A percentile compares a stretch with the other conserved stretches of the same genome.
Evolutionary conservation across 2,888 invertebrate genomes (phyloP).

Genomic region (Auanema sp.): DNA sequence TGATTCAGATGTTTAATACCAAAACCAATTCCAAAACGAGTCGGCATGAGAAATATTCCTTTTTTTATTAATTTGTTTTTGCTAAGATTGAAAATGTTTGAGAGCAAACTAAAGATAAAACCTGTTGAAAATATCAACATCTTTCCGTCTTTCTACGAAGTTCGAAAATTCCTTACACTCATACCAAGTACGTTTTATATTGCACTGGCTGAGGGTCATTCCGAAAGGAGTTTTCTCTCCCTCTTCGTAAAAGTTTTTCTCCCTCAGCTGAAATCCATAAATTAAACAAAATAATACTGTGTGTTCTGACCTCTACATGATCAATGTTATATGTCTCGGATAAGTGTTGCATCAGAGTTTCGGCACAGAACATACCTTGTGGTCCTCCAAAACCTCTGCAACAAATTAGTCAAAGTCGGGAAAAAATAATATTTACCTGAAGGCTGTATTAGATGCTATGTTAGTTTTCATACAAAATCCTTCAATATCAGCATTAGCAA

Average conservation of each 20-base stretch:
- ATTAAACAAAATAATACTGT: neutral
- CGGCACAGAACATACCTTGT: conserved; percentile 85
- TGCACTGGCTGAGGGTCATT: conserved; percentile 77
- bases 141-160: conserved; percentile 51
- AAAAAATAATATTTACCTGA: conserved; percentile 72
- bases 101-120: conserved; percentile 22
- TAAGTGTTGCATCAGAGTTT: conserved; percentile 78
- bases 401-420: conserved; percentile 1
- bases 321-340: conserved; percentile 68
- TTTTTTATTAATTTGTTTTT: conserved; percentile 51
- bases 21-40: conserved; percentile 64
- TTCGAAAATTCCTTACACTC: conserved; percentile 63
- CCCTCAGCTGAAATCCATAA: conserved; percentile 66
- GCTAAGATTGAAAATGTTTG: conserved; percentile 23
- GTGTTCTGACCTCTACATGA: conserved; percentile 42
- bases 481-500: conserved; percentile 77
- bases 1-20: conserved; percentile 63
- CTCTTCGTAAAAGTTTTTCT: conserved; percentile 79
- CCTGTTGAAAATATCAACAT: conserved; percentile 64
- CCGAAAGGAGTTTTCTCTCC: conserved; percentile 80
- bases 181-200: conserved; percentile 62
- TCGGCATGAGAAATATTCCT: conserved; percentile 59
- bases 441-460: conserved; percentile 87
- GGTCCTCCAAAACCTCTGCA: conserved; percentile 78
- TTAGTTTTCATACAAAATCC: conserved; percentile 79